Evolutionary conservation across 2,888 invertebrate species (phyloP), one percentile per base, ranked within the genome.

Genomic region (Cheiracanthium punctorium): DNA sequence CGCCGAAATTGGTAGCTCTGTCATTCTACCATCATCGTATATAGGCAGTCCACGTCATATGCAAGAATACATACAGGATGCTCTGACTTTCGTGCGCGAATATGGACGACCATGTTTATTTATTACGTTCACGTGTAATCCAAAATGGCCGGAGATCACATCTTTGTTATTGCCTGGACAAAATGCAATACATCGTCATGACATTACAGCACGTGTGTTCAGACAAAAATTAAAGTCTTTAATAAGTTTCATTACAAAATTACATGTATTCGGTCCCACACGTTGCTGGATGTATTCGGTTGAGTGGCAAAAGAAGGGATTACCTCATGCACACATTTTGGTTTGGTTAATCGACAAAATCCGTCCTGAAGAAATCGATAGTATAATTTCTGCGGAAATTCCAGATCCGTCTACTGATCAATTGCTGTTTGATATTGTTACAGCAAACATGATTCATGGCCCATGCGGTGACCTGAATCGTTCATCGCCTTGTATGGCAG

Each of bases 261-360:
- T 84, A 1, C 4, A 88, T 1, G 37, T 90, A 4, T 88, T 91
- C 70, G 90, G 91, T 1, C 12, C 48, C n/a, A 88, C 88, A 0
- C 65, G 65, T 0, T 89, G 89, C 4, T 88, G 86, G 69, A 88
- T 90, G 64, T 89, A 88, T 37, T 87, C 90, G 5, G 79, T 90
- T 24, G 90, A 91, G 85, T 91, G 74, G 86, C 91, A 91, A 85
- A 91, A 91, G 71, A 33, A 90, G 20, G 91, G 91, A 12, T 88
- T 91, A 24, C 88, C 90, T 0, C 90, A 91, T 84, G 84, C 85
- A 0, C 90, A 91, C 72, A 89, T 90, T 14, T 14, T 67, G 0
- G 29, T 67, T 67, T 67, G 67, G 67, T 32, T 67, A 2, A 17
- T 29, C 67, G 14, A 67, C 24, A 64, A 24, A 64, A 14, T 24